Conservation (phyloP, 2,113 vertebrate species). For the Balaeniceps rex region DNA sequence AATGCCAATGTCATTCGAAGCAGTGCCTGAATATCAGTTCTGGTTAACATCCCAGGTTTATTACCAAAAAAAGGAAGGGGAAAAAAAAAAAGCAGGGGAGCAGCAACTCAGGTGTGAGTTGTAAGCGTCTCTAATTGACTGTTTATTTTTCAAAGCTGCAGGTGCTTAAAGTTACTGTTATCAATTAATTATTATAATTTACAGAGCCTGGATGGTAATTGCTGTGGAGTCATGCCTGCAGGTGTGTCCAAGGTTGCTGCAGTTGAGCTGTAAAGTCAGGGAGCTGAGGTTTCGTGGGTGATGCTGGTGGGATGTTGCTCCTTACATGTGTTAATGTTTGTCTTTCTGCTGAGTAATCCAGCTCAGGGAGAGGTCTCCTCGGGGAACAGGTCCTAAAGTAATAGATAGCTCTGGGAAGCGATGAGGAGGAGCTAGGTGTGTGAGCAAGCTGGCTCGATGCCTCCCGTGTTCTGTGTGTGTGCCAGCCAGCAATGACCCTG, state of each 20-base stretch:
- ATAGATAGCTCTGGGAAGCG: fast-evolving
- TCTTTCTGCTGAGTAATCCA: background rate
- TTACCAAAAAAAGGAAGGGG: background rate
- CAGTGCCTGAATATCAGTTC: constrained; percentile 49
- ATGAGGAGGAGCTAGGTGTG: background rate
- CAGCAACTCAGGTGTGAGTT: background rate
- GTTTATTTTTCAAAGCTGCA: background rate
- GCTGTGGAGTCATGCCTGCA: background rate
- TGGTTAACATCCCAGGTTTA: constrained; percentile 57
- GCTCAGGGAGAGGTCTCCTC: background rate
- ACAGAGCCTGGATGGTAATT: background rate
- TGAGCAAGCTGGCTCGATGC: background rate
- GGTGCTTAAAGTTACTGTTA: background rate
- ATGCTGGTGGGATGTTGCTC: background rate
- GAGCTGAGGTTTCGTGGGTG: fast-evolving
- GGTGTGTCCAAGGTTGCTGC: background rate
- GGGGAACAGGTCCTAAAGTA: too few species aligned
- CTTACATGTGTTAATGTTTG: fast-evolving
- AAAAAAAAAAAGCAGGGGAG: background rate
- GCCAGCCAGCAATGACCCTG: background rate
- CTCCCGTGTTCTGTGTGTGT: fast-evolving
- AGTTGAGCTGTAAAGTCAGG: background rate
- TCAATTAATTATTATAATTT: background rate
- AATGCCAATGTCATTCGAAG: constrained; percentile 23
- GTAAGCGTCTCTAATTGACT: background rate